These are phyloP conservation scores for Myripristis jacobus DNA, from an alignment of 2,797 vertebrate genomes.

Conservation along the genomic window DNA sequence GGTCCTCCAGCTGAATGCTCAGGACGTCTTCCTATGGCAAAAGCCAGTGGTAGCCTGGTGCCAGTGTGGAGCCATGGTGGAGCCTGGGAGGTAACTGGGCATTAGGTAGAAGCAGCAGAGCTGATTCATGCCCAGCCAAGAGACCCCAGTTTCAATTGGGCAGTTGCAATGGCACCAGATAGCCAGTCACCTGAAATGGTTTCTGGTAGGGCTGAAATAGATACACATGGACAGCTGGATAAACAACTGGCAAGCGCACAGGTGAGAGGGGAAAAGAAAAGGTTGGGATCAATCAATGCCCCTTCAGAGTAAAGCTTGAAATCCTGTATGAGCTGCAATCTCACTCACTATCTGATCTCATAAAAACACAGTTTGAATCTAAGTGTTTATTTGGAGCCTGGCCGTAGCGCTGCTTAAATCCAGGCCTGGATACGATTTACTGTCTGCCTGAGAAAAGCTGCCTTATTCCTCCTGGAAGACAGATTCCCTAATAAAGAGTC, in stretches of 20 bases:
- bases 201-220: slow-evolving; percentile 70
- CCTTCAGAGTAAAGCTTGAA: slow-evolving; percentile 21
- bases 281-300: slow-evolving; percentile 22
- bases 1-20: no score
- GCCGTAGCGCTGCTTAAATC: slow-evolving; percentile 13
- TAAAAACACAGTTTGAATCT: slow-evolving; percentile 13
- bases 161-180: slow-evolving; percentile 74
- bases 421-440: slow-evolving; percentile 12
- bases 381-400: slow-evolving; percentile 15
- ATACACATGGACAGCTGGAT: slow-evolving; percentile 75
- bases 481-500: slow-evolving; percentile 15
- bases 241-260: slow-evolving; percentile 56
- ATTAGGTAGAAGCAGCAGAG: slow-evolving; percentile 61
- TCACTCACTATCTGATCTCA: slow-evolving; percentile 37
- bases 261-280: slow-evolving; percentile 34
- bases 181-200: slow-evolving; percentile 78
- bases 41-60: slow-evolving; percentile 40
- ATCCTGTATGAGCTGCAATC: slow-evolving; percentile 27
- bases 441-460: slow-evolving; percentile 24
- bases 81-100: slow-evolving; percentile 51
- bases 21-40: slow-evolving; percentile 47
- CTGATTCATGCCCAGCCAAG: slow-evolving; percentile 73
- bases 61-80: slow-evolving; percentile 21
- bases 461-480: not conserved
- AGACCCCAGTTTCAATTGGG: slow-evolving; percentile 68